Base-by-base conservation (phyloP, 1,140 invertebrate species). In the Megathymus violae region DNA sequence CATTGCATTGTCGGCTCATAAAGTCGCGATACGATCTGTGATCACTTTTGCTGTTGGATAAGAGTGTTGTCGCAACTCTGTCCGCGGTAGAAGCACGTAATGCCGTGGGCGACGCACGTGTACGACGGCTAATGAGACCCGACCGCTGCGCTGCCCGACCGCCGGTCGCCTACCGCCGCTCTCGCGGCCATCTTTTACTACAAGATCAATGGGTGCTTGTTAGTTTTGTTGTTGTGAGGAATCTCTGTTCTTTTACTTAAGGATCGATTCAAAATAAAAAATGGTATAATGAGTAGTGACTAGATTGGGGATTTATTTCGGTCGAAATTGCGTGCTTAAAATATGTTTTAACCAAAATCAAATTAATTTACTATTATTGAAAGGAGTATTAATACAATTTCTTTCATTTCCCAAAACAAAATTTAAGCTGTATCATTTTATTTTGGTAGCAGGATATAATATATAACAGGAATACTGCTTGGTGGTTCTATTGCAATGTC, bases 31-130 rank as follows among this genome's bases (percentile, higher is more conserved):
- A n/a, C n/a, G n/a, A n/a, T n/a, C n/a, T 54, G n/a, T 13, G 13
- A 54, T 43, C 27, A 36, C 48, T 51, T 27, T 54, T 31, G 22
- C 44, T 47, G 25, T 40, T 43, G 62, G 58, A 61, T 61, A 56
- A 64, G 2, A 34, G 6, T 16, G 0, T 17, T 54, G 51, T 54
- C 19, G 51, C 52, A 44, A 58, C 52, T 25, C 52, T 44, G 25
- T 38, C n/a, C 6, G 50, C 34, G 50, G 50, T 52, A n/a, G n/a
- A 40, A 54, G 52, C 54, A 17, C 50, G 44, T 44, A 52, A 46
- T 60, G 82, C 83, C 82, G 75, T 71, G 67, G 85, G 85, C 85
- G 69, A 67, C 74, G 82, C 85, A 86, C 85, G 83, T 86, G 83
- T 82, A 82, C 69, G 52, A 59, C 59, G 58, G 67, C 70, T 88